Percentiles rank a stretch among this genome's conserved stretches.
Conservation (phyloP, 2,888 invertebrate species). For the Pammene fasciana region DNA sequence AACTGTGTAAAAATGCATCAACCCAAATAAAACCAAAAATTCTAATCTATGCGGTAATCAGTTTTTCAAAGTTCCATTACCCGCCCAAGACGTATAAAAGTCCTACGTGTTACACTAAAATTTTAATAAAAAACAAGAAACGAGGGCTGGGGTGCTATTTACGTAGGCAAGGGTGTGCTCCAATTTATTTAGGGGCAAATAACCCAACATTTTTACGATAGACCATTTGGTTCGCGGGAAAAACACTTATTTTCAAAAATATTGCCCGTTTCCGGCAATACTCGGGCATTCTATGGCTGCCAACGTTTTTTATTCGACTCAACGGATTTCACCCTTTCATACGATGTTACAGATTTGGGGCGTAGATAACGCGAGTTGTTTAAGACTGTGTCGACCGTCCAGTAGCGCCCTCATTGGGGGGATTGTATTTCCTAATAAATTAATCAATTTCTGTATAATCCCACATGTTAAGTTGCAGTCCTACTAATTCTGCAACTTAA, state of each 20-base stretch:
- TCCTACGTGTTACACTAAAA: slow-evolving; percentile 26
- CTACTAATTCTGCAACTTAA: too few relatives aligned
- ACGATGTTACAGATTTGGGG: background rate
- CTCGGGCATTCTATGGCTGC: slow-evolving; percentile 16
- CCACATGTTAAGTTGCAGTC: too few relatives aligned
- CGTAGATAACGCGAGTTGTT: background rate
- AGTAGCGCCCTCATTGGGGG: too few relatives aligned
- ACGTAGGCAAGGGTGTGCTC: slow-evolving; percentile 31
- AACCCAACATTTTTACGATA: slow-evolving; percentile 37
- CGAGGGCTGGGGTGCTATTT: slow-evolving; percentile 23
- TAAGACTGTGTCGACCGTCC: too few relatives aligned
- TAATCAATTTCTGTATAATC: too few relatives aligned
- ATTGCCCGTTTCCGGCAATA: slow-evolving; percentile 27
- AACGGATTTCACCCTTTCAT: slow-evolving; percentile 20
- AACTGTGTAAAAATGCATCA: background rate
- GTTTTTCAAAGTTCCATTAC: background rate
- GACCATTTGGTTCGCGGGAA: slow-evolving; percentile 26
- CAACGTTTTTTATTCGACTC: slow-evolving; percentile 28
- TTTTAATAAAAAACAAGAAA: slow-evolving; percentile 36
- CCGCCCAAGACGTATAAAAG: slow-evolving; percentile 4
- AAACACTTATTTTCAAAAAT: slow-evolving; percentile 39
- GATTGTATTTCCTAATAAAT: too few relatives aligned
- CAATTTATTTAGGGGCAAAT: slow-evolving; percentile 33
- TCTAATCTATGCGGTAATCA: background rate
- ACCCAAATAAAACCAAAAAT: background rate